Base-by-base conservation (phyloP, 2,797 vertebrate genomes). In the Gallinago stenura region DNA sequence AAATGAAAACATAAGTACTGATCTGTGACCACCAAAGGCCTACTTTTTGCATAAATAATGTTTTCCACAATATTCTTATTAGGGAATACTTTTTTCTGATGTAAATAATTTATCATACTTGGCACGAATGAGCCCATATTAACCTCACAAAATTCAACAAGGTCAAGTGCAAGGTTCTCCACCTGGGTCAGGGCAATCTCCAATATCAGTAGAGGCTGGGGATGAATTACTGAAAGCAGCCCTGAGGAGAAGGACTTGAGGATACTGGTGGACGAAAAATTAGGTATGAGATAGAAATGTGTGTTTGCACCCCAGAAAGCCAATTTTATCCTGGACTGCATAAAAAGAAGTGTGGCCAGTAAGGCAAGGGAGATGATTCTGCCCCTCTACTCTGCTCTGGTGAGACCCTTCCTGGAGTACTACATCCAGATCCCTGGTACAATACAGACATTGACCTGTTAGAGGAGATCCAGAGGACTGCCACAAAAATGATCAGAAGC, bases 51-150 rank as follows among this genome's bases (percentile, higher is more conserved):
- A 90, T 33, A 92, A 77, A 85, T 78, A 96, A 85, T 16, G 4
- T 87, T 97, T 95, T 95, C 66, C 15, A 51, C 62, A 88, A 90
- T 83, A 39, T 91, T 84, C 26, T 61, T 95, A 94, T 94, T 93
- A 83, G 31, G 20, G 68, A 96, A 84, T 93, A 77, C 96, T 50
- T 79, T 87, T 89, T 94, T 96, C 56, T 96, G 60, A 73, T 69
- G 37, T 80, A 91, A 86, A 83, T 87, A 57, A 82, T 90, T 37
- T 56, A 73, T 93, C 60, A 64, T 84, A 85, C 45, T 70, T 83
- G 72, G 80, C 71, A 90, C 18, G 39, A 73, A 7, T 21, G 10
- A 13, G 24, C 15, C 24, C 5, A 9, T 12, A 7, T 18, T 10
- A 25, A 56, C 16, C 5, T 88, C 17, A 60, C 45, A 24, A 73